These are phyloP conservation scores for Heteronetta atricapilla DNA, from an alignment of 2,113 vertebrate genomes.

Conservation along the genomic window DNA sequence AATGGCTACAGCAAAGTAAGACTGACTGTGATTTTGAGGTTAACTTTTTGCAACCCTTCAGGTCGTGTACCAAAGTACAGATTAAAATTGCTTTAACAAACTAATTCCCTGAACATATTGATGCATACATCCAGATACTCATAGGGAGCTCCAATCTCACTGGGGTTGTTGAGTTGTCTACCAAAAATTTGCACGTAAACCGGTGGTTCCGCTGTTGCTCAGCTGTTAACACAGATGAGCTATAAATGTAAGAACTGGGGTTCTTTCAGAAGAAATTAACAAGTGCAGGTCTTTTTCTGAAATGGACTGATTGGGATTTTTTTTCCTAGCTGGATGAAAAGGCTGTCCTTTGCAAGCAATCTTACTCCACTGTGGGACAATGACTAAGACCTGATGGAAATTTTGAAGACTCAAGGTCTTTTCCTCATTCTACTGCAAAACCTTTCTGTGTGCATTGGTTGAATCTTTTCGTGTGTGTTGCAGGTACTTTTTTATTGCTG, in stretches of 20 bases:
- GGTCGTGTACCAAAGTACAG: background rate
- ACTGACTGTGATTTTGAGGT: background rate
- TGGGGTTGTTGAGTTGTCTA: background rate
- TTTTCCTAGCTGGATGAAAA: background rate
- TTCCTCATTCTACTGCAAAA: background rate
- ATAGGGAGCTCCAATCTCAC: accelerated
- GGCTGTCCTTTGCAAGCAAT: background rate
- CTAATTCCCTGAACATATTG: background rate
- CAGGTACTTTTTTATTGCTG: background rate
- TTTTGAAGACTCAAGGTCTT: background rate
- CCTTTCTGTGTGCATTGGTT: background rate
- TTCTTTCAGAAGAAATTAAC: background rate
- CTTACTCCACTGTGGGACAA: background rate
- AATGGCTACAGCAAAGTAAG: background rate
- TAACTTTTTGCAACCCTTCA: background rate
- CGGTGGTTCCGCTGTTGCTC: background rate
- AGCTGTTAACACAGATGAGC: background rate
- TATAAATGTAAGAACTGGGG: background rate
- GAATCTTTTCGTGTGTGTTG: background rate
- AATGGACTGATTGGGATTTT: background rate
- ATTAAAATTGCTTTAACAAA: background rate
- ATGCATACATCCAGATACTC: background rate
- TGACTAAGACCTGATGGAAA: background rate
- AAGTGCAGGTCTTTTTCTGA: background rate
- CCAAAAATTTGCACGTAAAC: background rate